phyloP scores from a whole-genome alignment of 2,797 vertebrate genomes.

The Anisognathus igniventris region DNA sequence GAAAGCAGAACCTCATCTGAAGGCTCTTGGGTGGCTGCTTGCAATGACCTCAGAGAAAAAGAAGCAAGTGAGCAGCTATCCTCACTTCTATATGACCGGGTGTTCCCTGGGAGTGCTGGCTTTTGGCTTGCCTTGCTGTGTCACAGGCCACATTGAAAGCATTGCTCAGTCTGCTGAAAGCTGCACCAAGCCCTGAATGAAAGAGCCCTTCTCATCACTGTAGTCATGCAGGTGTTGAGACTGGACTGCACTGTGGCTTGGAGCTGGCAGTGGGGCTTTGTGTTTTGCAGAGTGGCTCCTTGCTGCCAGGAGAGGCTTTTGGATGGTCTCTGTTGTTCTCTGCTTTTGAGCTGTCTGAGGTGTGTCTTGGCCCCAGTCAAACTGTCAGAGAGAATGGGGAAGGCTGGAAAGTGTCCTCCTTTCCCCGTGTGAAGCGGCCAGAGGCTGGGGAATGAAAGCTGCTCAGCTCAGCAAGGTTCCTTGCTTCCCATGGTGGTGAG shows the following conservation, averaged over 20 bases:
- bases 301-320: not conserved
- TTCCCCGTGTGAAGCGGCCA: accelerated
- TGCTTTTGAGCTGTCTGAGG: not conserved
- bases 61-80: not conserved
- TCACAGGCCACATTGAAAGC: not conserved
- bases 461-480: not conserved
- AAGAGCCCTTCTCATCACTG: not conserved
- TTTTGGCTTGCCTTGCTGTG: not conserved
- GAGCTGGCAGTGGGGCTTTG: not conserved
- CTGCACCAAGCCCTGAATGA: not conserved
- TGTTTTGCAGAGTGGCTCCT: not conserved
- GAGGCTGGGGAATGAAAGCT: not conserved
- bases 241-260: not conserved
- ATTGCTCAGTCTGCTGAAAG: not conserved
- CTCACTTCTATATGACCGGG: not conserved
- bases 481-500: not conserved
- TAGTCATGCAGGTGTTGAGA: not conserved
- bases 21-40: not conserved
- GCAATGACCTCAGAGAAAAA: not conserved
- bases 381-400: not conserved
- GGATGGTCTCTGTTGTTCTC: not conserved
- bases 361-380: not conserved
- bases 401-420: not conserved
- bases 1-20: not conserved
- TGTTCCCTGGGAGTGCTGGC: not conserved